A percentile compares a stretch with the other conserved stretches of the same genome.
These are phyloP conservation scores for Corythaeola cristata DNA, from an alignment of 2,113 vertebrate species.

Conservation along the genomic window DNA sequence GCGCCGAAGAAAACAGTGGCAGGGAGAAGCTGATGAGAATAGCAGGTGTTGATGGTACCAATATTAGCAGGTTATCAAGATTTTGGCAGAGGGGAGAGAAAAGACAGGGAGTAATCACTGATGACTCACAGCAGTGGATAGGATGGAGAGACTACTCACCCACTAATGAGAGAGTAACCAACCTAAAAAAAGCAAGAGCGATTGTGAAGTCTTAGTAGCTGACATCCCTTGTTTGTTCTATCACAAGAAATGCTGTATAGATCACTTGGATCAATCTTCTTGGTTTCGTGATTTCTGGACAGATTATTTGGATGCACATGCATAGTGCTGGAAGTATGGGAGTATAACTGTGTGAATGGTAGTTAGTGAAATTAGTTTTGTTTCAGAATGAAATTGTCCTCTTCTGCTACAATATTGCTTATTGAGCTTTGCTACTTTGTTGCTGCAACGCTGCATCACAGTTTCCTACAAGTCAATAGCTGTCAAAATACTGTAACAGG, in stretches of 20 bases:
- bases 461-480: neutral
- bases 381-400: neutral
- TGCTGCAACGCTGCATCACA: neutral
- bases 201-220: neutral
- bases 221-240: neutral
- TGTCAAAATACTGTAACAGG: neutral
- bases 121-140: neutral
- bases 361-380: neutral
- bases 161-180: neutral
- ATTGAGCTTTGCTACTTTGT: neutral
- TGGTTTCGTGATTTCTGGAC: neutral
- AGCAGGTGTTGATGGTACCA: neutral
- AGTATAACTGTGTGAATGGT: neutral
- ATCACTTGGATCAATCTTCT: neutral
- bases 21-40: neutral
- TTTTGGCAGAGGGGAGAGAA: rapidly evolving
- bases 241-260: neutral
- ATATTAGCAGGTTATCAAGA: neutral
- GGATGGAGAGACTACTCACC: neutral
- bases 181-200: neutral
- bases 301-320: neutral
- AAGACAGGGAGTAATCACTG: neutral
- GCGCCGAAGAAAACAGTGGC: neutral
- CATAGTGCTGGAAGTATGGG: neutral
- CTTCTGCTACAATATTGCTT: neutral